Base-by-base conservation (phyloP, 2,113 vertebrate species). In the Saccopteryx bilineata region DNA sequence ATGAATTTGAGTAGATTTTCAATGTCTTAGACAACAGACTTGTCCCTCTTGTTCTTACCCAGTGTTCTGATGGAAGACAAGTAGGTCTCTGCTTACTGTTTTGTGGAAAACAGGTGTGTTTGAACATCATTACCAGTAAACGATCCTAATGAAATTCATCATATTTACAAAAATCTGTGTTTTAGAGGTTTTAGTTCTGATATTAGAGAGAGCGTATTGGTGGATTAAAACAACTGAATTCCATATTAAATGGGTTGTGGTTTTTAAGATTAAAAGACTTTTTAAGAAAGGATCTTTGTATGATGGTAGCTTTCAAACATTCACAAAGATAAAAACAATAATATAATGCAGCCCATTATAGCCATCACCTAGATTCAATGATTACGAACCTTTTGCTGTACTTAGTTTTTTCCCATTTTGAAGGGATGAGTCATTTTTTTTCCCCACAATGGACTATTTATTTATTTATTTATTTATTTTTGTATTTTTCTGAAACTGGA, bases 141-240 rank as follows among this genome's bases (percentile, higher is more conserved):
- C 82, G 82, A 31, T 71, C 58, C n/a, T 61, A 75, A 87, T 31
- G 90, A 87, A 94, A 24, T 56, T 31, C 12, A 80, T 80, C 50
- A 2, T 66, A 28, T 90, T 92, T 90, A 26, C 10, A 72, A 95
- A 95, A 89, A 58, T 74, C 46, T 33, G 6, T 24, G 9, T 93
- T 81, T 91, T 87, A 72, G 80, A 80, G 11, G n/a, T 84, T 91
- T 95, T 52, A 69, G 87, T 79, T 87, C 75, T 81, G 31, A 28
- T n/a, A 61, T 71, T 54, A 90, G 74, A 89, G 14, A 93, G 21
- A 66, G 7, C 19, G 12, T 85, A 31, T 23, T 88, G 89, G 87
- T 87, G 39, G 48, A 85, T 61, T 33, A 92, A 85, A 92, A 50
- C 1, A 81, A n/a, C 24, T 69, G 80, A 90, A 60, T 79, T 94